These are phyloP conservation scores for Pseudomyrmex cubaensis DNA, from an alignment of 1,140 invertebrate genomes.

Conservation along the genomic window DNA sequence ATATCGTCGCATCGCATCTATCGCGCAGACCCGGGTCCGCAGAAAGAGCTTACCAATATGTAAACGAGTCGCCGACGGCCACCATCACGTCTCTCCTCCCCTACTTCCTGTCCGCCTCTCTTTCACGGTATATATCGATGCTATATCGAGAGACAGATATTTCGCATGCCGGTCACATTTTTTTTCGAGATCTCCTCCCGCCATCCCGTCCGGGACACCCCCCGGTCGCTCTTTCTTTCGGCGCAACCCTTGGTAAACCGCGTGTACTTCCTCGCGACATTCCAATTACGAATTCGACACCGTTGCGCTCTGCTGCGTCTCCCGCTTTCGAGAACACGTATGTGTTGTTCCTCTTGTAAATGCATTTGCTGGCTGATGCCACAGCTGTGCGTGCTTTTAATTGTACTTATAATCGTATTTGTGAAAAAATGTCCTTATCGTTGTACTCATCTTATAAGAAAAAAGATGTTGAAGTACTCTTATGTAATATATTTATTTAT, in stretches of 20 bases:
- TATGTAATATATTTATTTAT: too few species aligned
- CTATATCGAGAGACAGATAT: constrained; percentile 47
- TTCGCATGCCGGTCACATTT: constrained; percentile 53
- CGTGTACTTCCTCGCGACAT: constrained; percentile 51
- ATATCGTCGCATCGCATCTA: constrained; percentile 72
- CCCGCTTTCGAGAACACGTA: constrained; percentile 23
- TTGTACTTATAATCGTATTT: too few species aligned
- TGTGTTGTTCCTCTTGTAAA: constrained; percentile 26
- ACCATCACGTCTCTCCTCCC: constrained; percentile 28
- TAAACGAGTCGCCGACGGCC: constrained; percentile 71
- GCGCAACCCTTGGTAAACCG: constrained; percentile 46
- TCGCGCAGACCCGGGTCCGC: constrained; percentile 59
- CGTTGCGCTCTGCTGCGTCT: constrained; percentile 27
- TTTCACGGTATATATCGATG: constrained; percentile 30
- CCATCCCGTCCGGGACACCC: background rate
- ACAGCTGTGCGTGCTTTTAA: too few species aligned
- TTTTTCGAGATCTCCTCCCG: background rate
- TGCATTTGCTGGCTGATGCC: constrained; percentile 23
- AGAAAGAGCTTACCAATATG: constrained; percentile 67
- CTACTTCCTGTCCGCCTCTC: background rate
- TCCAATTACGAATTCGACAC: constrained; percentile 59
- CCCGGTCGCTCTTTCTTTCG: background rate
- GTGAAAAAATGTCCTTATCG: too few species aligned
- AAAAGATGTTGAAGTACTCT: too few species aligned
- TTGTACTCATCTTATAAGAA: too few species aligned